These are phyloP conservation scores for Mesocentrotus franciscanus DNA, from an alignment of 53 echinoderm and acorn worm genomes.

Conservation along the genomic window DNA sequence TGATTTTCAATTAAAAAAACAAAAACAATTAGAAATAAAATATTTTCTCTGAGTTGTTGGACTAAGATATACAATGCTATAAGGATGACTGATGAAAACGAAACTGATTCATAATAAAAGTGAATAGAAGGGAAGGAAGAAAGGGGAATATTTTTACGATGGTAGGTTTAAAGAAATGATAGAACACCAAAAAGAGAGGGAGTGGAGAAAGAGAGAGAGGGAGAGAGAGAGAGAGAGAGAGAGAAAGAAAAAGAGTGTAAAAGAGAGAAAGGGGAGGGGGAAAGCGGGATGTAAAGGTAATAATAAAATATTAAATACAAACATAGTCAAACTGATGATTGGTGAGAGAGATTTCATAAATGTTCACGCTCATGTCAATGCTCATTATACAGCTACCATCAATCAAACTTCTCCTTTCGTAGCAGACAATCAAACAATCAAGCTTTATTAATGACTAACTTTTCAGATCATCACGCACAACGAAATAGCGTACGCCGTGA, in stretches of 20 bases:
- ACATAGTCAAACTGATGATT: neutral
- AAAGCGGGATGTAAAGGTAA: neutral
- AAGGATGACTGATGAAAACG: too few species aligned
- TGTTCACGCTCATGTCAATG: neutral
- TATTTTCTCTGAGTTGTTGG: too few species aligned
- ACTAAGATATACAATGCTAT: too few species aligned
- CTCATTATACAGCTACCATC: slow-evolving; percentile 17
- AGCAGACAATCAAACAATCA: neutral
- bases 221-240: neutral
- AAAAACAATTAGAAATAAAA: too few species aligned
- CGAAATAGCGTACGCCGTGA: slow-evolving; percentile 5
- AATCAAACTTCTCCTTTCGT: neutral
- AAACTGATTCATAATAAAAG: too few species aligned
- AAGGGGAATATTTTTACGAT: too few species aligned
- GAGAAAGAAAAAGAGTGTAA: neutral
- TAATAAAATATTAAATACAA: neutral
- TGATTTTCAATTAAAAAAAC: too few species aligned
- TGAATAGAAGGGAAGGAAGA: too few species aligned
- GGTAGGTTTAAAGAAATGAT: too few species aligned
- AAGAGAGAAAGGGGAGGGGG: neutral
- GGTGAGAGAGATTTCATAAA: neutral
- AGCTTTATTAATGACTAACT: slow-evolving; percentile 51
- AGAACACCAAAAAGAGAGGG: too few species aligned
- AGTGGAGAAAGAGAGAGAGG: neutral
- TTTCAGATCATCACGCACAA: slow-evolving; percentile 2